phyloP scores from a whole-genome alignment of 1,140 invertebrate genomes.

The Eriosoma lanigerum region DNA sequence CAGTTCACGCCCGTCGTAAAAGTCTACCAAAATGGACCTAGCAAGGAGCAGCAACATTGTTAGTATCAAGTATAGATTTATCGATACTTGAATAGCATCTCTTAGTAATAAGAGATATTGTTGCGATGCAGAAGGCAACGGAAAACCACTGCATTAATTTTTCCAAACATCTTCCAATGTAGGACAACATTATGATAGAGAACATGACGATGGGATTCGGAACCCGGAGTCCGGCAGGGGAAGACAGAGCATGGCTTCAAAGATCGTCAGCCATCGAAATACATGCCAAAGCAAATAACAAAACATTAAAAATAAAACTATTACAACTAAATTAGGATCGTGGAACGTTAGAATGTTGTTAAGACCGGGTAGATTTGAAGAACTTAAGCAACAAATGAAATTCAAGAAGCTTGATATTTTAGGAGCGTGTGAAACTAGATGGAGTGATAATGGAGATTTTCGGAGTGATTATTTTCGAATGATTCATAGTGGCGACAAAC shows the following conservation, averaged over 20 bases:
- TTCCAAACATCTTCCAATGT: too few relatives aligned
- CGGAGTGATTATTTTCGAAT: background rate
- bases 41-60: too few relatives aligned
- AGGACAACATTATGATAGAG: background rate
- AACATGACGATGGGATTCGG: slow-evolving; percentile 10
- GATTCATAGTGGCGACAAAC: background rate
- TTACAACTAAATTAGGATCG: background rate
- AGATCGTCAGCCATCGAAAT: background rate
- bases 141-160: too few relatives aligned
- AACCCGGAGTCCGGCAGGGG: slow-evolving; percentile 1
- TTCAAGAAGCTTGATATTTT: background rate
- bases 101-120: background rate
- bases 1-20: too few relatives aligned
- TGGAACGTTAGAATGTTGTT: background rate
- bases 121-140: background rate
- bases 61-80: too few relatives aligned
- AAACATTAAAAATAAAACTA: background rate
- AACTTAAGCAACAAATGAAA: background rate
- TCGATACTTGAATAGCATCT: too few relatives aligned
- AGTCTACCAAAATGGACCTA: too few relatives aligned
- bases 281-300: background rate
- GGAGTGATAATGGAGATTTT: background rate
- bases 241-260: background rate
- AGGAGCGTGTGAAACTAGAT: slow-evolving; percentile 3
- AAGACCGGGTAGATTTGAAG: background rate